Percentiles rank a stretch among this genome's conserved stretches.
These are phyloP conservation scores for Empidonax traillii DNA, from an alignment of 2,113 vertebrate genomes.

Conservation along the genomic window DNA sequence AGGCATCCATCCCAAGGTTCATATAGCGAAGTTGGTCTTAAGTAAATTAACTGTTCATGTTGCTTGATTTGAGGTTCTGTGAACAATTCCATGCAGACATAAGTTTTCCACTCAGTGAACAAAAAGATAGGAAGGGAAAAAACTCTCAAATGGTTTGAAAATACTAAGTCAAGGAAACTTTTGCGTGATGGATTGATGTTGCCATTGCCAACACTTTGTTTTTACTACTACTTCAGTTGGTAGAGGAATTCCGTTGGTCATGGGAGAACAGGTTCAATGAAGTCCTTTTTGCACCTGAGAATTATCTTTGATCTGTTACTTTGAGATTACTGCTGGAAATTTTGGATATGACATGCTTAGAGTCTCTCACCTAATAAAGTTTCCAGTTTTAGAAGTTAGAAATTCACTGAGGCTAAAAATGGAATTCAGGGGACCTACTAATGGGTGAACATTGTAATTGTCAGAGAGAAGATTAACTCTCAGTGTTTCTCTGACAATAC, in stretches of 20 bases:
- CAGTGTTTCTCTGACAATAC: background rate
- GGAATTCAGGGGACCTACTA: background rate
- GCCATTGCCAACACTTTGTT: background rate
- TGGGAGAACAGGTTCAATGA: background rate
- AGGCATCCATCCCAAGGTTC: background rate
- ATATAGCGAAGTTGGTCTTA: background rate
- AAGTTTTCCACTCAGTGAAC: background rate
- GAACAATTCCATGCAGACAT: background rate
- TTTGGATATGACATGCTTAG: background rate
- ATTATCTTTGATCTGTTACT: background rate
- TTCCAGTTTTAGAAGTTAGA: background rate
- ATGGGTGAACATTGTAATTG: rapidly evolving
- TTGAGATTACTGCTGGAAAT: background rate
- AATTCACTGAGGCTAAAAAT: background rate
- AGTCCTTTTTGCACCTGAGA: background rate
- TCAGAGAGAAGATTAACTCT: background rate
- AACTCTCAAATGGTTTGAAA: background rate
- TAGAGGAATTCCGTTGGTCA: rapidly evolving
- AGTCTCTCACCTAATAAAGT: background rate
- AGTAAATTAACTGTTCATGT: background rate
- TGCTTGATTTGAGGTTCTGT: background rate
- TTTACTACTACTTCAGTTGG: background rate
- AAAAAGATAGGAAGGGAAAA: background rate
- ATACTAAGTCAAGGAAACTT: background rate
- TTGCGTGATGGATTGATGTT: background rate